Evolutionary conservation across 2,888 invertebrate species (phyloP), one percentile per base, ranked within the genome.

Genomic region (Malthinus seriepunctatus): DNA sequence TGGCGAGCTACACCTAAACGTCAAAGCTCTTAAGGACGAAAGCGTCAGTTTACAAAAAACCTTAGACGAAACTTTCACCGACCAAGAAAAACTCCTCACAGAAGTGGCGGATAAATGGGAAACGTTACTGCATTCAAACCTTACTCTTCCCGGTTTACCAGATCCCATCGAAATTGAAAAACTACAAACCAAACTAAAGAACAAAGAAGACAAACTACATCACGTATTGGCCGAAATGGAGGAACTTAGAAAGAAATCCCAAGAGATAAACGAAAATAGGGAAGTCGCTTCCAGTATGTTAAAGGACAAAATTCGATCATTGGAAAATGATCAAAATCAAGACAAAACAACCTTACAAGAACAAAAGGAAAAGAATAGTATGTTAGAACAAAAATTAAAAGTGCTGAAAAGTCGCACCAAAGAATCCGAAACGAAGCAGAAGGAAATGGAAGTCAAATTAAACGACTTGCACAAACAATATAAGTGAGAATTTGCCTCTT

Each of bases 381-480:
- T 8, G 2, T 68, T 68, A 51, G 67, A 79, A 15, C 77, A 80
- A 62, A 80, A 80, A 63, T 71, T 81, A 11, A 79, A 79, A 52
- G 54, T 68, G 58, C 65, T 82, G 42, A 78, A 76, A 60, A 70
- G 71, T 56, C 79, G 81, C 69, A 70, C 80, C 1, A 74, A 78
- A 37, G 79, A 81, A 10, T 64, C 80, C 32, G 79, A 82, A 63
- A 75, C 73, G 32, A 78, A 78, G 34, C 77, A 77, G 14, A 75
- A 76, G 23, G 77, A 78, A n/a, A 62, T 73, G 8, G 79, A 81
- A 62, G 73, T 71, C n/a, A 76, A 76, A 63, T 69, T 75, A 32
- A 67, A 62, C 4, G 78, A 71, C 65, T 67, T 74, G 8, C 67
- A 67, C 12, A 71, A 60, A 35, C 11, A 31, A 32, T 10, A 31